Evolutionary conservation across 2,113 vertebrate genomes (phyloP), one percentile per base, ranked within the genome.

Genomic region (Heterochromis multidens): DNA sequence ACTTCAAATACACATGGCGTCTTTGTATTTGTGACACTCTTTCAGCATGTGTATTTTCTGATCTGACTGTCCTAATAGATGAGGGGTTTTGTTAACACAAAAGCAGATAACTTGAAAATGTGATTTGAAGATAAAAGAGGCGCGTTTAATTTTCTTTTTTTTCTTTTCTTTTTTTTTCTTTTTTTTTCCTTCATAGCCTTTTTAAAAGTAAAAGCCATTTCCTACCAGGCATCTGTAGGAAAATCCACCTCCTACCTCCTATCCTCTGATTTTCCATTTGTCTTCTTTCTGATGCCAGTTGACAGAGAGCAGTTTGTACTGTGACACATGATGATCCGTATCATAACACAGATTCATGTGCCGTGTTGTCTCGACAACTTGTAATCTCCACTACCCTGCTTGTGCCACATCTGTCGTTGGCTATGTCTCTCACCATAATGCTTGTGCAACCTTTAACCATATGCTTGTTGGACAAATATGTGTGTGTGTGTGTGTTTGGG

Each of bases 241-340:
- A 82, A 85, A 72, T 25, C 60, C 33, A 23, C 82, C 58, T n/a
- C 84, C 79, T 82, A 31, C 74, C 77, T n/a, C 63, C 27, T 1
- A 4, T 63, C 52, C 33, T 82, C 56, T 77, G 19, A 61, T 80
- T 65, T 83, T 87, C 56, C 74, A 54, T 62, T 72, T 40, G 14
- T 83, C 78, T 58, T 35, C 46, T 54, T 40, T 74, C 60, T 84
- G 79, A 86, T 83, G 77, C 49, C 59, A 25, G 67, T 12, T 83
- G 93, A 91, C 92, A 86, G 85, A n/a, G 59, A 84, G 84, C 88
- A 83, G 88, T 88, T 89, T 94, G 86, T 43, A 46, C 67, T 37
- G 65, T 89, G 91, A 88, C 87, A 85, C 83, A 78, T 52, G 88
- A 86, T 43, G 35, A 70, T 92, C 83, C 70, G 79, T 82, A 77